Conservation (phyloP, 2,113 vertebrate genomes). For the Naja naja region DNA sequence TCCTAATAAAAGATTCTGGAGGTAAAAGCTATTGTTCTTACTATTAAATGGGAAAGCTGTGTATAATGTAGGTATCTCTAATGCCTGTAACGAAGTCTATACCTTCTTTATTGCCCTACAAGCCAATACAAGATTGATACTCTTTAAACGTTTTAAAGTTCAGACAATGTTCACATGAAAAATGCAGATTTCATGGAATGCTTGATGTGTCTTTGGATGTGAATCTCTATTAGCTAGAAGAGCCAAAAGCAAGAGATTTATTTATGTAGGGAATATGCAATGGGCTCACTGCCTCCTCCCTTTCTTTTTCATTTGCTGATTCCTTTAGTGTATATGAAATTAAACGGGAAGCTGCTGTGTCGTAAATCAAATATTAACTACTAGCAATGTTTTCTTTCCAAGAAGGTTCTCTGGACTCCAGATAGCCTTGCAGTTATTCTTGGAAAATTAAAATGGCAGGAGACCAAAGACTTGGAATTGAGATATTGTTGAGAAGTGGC, state of each 20-base stretch:
- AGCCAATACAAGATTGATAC: not conserved
- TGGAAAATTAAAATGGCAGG: not conserved
- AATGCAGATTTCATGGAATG: not conserved
- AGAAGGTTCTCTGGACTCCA: not conserved
- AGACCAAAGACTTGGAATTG: not conserved
- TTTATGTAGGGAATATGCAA: not conserved
- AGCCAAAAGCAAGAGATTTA: not conserved
- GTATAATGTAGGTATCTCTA: not conserved
- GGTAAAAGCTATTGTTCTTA: not conserved
- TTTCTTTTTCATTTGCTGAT: not conserved
- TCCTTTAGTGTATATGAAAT: not conserved
- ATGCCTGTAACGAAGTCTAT: not conserved
- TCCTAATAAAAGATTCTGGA: not conserved
- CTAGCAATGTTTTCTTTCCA: not conserved
- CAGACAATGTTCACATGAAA: not conserved
- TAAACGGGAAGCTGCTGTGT: not conserved
- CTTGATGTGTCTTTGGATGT: not conserved
- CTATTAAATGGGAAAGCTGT: not conserved
- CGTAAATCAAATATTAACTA: not conserved
- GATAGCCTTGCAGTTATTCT: not conserved
- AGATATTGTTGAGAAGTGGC: not conserved
- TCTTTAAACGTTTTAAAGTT: not conserved
- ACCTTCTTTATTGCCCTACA: not conserved
- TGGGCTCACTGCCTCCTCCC: not conserved
- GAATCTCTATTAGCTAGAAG: not conserved